A percentile compares a stretch with the other conserved stretches of the same genome.
These are phyloP conservation scores for Lordiphosa stackelbergi DNA, from an alignment of 1,140 invertebrate species.

Conservation along the genomic window DNA sequence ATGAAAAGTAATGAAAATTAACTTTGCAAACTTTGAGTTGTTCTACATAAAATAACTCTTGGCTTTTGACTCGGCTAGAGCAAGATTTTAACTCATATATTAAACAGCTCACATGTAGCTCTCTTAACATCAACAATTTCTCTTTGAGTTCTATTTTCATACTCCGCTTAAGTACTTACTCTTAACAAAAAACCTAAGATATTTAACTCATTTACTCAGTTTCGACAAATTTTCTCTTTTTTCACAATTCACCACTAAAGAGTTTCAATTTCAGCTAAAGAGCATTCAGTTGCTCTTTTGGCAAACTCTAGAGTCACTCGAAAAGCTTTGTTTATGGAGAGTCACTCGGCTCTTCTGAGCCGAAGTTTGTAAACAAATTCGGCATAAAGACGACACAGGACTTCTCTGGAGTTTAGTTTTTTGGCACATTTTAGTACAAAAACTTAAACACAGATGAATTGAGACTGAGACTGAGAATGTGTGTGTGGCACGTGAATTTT, in stretches of 20 bases:
- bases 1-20: no score
- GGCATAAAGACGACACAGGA: constrained; percentile 3
- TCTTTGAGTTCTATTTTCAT: background rate
- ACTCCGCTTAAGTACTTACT: background rate
- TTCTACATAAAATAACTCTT: no score
- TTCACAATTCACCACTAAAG: constrained; percentile 5
- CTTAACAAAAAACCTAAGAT: background rate
- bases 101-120: no score
- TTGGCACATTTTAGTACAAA: constrained; percentile 63
- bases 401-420: constrained; percentile 20
- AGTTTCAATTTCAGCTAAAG: background rate
- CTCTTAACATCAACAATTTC: no score
- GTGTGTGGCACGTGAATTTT: constrained; percentile 52
- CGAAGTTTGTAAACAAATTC: constrained; percentile 5
- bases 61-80: no score
- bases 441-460: constrained; percentile 42
- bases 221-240: background rate
- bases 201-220: background rate
- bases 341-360: constrained; percentile 7
- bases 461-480: constrained; percentile 12
- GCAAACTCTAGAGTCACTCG: background rate
- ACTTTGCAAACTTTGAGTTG: no score
- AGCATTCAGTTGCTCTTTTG: background rate
- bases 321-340: background rate
- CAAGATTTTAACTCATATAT: no score